Evolutionary conservation across 2,113 vertebrate genomes (phyloP), one percentile per base, ranked within the genome.

Genomic region (Pseudolaguvia tuberculata): DNA sequence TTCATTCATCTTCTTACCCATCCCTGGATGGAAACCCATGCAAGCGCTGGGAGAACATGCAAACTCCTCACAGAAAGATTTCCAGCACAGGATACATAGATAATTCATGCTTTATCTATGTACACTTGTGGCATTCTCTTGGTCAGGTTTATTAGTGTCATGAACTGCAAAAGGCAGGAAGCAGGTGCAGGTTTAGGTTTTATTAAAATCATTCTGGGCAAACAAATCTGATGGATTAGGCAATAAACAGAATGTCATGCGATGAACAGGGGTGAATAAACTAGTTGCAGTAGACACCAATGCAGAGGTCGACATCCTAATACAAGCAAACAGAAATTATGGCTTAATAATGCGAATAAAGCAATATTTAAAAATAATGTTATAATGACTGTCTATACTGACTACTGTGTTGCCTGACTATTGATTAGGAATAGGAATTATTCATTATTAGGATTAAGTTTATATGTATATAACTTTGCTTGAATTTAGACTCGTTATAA

Each of bases 211-310:
- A 69, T 27, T 13, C 48, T 1, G 14, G 9, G 63, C 23, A 66
- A 66, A 66, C 63, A 66, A 48, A 66, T 15, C 42, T 52, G 66
- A 69, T 52, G 66, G 66, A 69, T 69, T 69, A 31, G 25, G 27
- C 50, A 69, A 69, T 69, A 52, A 68, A 68, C 15, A 68, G 50
- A 27, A 48, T 35, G 27, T 52, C 27, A 69, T 35, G 12, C 35
- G 66, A n/a, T 69, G 10, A 69, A 17, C 18, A 2, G 51, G 20
- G 14, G 29, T 11, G 23, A 27, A n/a, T 69, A 14, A 50, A 50
- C 18, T 5, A 9, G 47, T 15, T 1, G 17, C 50, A 45, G 17
- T 53, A 21, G 18, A 52, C 0, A 20, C 45, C 58, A n/a, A 35
- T 1, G 10, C 31, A 29, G 27, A 5, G 14, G 25, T 18, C 56